These are phyloP conservation scores for Malurus splendens DNA, from an alignment of 2,797 vertebrate species.

Conservation along the genomic window DNA sequence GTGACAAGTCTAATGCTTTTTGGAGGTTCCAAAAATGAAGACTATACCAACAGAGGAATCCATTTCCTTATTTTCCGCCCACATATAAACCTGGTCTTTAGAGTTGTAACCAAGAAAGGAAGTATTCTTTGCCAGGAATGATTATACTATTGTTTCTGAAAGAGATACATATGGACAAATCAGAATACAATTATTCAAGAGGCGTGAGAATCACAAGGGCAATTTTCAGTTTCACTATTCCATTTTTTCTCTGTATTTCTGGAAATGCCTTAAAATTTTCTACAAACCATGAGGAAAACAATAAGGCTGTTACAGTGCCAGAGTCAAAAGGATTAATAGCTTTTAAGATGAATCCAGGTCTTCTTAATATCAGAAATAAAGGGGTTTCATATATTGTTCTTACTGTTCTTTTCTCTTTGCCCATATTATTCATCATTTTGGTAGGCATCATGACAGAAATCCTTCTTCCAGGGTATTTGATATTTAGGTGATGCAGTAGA, in stretches of 20 bases:
- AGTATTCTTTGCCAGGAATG: background rate
- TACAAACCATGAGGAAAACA: background rate
- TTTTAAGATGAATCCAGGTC: background rate
- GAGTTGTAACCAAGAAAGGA: slow-evolving; percentile 1
- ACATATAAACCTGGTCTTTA: background rate
- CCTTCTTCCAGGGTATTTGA: background rate
- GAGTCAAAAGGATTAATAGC: background rate
- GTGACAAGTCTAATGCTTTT: background rate
- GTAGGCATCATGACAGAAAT: background rate
- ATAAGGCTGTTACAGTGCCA: rapidly evolving
- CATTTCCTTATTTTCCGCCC: background rate
- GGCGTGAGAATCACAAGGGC: background rate
- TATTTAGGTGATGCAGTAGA: background rate
- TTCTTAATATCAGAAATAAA: background rate
- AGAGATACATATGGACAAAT: background rate
- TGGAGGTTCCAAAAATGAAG: background rate
- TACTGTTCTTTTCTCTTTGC: background rate
- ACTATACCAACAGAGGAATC: background rate
- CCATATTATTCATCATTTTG: background rate
- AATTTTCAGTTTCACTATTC: background rate
- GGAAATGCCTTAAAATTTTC: background rate
- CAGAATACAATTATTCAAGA: background rate
- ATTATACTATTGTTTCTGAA: background rate
- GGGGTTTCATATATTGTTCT: background rate
- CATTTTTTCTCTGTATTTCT: background rate